Evolutionary conservation across 92 coral and sea anemone species (phyloP).

Genomic region (Anthopleura xanthogrammica): DNA sequence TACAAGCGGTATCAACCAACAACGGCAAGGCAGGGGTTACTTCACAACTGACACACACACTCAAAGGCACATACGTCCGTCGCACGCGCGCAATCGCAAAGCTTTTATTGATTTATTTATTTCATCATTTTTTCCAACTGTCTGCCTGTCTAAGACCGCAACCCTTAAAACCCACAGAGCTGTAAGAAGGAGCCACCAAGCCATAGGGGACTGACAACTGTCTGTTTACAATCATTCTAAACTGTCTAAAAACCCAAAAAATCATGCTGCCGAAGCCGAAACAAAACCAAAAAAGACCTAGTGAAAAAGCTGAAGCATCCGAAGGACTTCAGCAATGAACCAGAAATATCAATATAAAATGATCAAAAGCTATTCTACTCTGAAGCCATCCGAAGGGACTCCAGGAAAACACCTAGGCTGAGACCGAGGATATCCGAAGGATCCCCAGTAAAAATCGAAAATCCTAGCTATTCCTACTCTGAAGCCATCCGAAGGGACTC

Average conservation of each 20-base stretch:
- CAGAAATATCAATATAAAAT: no score
- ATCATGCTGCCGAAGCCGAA: neutral
- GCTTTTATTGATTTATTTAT: no score
- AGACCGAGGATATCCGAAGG: neutral
- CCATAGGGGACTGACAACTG: neutral
- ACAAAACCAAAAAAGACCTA: neutral
- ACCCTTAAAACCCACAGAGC: neutral
- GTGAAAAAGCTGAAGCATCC: neutral
- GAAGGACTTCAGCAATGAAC: no score
- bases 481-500: neutral
- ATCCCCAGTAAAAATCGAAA: neutral
- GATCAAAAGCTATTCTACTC: no score
- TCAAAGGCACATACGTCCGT: no score
- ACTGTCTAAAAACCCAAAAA: neutral
- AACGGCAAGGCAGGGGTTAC: neutral
- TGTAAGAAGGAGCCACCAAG: neutral
- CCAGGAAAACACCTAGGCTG: no score
- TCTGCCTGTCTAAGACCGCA: neutral
- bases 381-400: no score
- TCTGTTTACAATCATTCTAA: neutral
- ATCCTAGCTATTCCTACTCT: neutral
- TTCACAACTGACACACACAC: neutral
- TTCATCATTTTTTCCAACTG: no score
- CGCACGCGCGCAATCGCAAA: neutral
- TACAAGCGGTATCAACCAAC: neutral